Evolutionary conservation across 1,140 invertebrate species (phyloP).

Genomic region (Drosophila asahinai): DNA sequence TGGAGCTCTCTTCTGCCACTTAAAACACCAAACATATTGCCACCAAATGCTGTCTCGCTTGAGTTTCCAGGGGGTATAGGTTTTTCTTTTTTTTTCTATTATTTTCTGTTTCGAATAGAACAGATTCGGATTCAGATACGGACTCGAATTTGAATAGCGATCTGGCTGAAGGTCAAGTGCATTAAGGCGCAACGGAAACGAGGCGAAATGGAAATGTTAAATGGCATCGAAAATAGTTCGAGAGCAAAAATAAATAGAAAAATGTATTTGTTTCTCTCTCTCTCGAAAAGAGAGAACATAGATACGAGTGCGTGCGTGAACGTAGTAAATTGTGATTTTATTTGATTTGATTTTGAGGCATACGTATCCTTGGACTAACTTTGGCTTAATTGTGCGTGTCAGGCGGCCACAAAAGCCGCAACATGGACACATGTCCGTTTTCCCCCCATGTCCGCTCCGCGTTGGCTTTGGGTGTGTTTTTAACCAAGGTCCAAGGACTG

Average conservation of each 20-base stretch:
- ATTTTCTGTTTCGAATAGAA: neutral
- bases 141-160: conserved; percentile 16
- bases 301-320: conserved; percentile 56
- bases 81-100: neutral
- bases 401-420: conserved; percentile 60
- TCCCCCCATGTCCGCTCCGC: neutral
- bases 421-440: conserved; percentile 54
- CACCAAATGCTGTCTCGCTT: conserved; percentile 34
- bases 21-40: conserved; percentile 18
- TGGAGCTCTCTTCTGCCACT: neutral
- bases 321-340: conserved; percentile 74
- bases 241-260: conserved; percentile 1
- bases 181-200: conserved; percentile 80
- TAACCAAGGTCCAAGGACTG: conserved; percentile 30
- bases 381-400: conserved; percentile 78
- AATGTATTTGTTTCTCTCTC: neutral
- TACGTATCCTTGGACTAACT: conserved; percentile 45
- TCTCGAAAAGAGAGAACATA: neutral
- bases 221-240: conserved; percentile 61
- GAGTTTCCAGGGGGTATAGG: conserved; percentile 10
- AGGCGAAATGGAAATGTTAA: conserved; percentile 63
- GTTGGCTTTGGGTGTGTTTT: conserved; percentile 57
- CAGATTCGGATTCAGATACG: conserved; percentile 9
- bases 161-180: conserved; percentile 73
- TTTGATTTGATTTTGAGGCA: conserved; percentile 71